Conservation (phyloP, 2,113 vertebrate species). For the Coryphaenoides rupestris region DNA sequence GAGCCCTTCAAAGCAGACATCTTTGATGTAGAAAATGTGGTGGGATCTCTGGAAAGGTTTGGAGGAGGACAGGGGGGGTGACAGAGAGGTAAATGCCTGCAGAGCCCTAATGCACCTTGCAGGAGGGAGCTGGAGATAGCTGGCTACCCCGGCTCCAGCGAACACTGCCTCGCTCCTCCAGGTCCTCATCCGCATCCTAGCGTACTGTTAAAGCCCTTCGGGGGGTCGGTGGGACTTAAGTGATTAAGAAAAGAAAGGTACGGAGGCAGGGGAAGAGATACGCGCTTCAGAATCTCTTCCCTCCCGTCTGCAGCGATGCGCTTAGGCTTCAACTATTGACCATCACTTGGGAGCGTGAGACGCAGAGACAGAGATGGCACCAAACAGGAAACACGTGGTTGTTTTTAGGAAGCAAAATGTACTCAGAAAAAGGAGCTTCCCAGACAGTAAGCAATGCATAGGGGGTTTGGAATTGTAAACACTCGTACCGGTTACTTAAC, state of each 20-base stretch:
- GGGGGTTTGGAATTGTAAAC: too few relatives aligned
- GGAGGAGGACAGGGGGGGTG: slow-evolving; percentile 9
- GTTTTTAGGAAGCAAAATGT: too few relatives aligned
- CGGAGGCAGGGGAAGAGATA: slow-evolving; percentile 39
- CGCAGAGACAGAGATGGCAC: background rate
- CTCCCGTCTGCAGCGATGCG: background rate
- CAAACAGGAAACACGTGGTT: too few relatives aligned
- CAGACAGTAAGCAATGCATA: too few relatives aligned
- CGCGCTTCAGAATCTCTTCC: slow-evolving; percentile 26
- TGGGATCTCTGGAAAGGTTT: slow-evolving; percentile 1
- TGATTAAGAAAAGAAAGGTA: slow-evolving; percentile 52
- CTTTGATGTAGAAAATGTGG: too few relatives aligned
- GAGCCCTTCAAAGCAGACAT: too few relatives aligned
- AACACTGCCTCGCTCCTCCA: slow-evolving; percentile 20
- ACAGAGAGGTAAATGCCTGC: slow-evolving; percentile 22
- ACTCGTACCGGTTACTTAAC: too few relatives aligned
- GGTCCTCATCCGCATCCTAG: too few relatives aligned
- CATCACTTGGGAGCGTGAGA: background rate
- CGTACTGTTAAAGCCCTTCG: background rate
- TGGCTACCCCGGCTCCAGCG: slow-evolving; percentile 27
- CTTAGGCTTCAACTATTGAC: slow-evolving; percentile 20
- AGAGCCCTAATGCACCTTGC: slow-evolving; percentile 18
- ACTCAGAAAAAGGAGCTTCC: too few relatives aligned
- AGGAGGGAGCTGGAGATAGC: slow-evolving; percentile 24
- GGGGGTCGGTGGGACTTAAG: slow-evolving; percentile 33